Conservation (phyloP, 1,140 invertebrate species). For the Drosophila truncata region DNA sequence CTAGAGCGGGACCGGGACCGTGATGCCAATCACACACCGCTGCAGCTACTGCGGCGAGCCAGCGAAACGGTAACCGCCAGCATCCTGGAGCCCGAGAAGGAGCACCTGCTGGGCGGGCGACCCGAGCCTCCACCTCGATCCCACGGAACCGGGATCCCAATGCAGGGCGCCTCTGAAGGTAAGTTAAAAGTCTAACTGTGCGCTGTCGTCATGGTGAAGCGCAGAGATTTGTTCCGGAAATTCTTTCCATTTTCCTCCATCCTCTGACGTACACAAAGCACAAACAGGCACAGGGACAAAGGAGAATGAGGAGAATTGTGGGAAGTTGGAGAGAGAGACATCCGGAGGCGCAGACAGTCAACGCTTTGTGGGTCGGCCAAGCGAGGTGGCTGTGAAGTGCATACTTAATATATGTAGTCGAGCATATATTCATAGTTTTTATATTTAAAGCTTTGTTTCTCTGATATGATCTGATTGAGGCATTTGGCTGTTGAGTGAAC, state of each 20-base stretch:
- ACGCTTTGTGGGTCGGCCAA: constrained; percentile 35
- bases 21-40: constrained; percentile 42
- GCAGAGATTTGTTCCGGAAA: constrained; percentile 53
- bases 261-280: constrained; percentile 1
- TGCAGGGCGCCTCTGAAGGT: constrained; percentile 14
- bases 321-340: constrained; percentile 1
- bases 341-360: constrained; percentile 13
- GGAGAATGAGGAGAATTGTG: not conserved
- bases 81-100: constrained; percentile 63
- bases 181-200: constrained; percentile 30
- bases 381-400: constrained; percentile 24
- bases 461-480: constrained; percentile 38
- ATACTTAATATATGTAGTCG: constrained; percentile 14
- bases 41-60: constrained; percentile 56
- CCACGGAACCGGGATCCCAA: not conserved
- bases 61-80: constrained; percentile 63
- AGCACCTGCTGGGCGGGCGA: constrained; percentile 59
- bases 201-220: constrained; percentile 11
- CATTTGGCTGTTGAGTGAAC: constrained; percentile 42
- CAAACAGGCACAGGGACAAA: not conserved
- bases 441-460: constrained; percentile 46
- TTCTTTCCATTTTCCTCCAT: constrained; percentile 17
- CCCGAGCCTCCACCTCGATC: constrained; percentile 48
- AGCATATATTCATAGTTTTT: constrained; percentile 32
- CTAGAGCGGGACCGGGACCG: constrained; percentile 1